Conservation (phyloP, 2,797 vertebrate species). For the Sebastes jordani region DNA sequence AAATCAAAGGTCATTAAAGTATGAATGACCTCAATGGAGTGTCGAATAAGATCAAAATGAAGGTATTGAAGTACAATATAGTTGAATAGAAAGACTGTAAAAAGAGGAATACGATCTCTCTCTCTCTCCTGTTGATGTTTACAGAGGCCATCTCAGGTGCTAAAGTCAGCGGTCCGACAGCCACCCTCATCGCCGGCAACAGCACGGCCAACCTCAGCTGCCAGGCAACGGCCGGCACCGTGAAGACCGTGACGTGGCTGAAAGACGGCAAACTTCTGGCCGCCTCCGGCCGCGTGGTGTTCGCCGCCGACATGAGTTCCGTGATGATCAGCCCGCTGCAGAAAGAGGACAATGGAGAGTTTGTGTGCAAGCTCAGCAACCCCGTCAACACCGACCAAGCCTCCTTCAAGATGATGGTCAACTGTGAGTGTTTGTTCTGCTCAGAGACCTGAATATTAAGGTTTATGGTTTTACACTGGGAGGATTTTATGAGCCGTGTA, state of each 20-base stretch:
- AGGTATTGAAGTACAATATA: background rate
- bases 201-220: slow-evolving; percentile 72
- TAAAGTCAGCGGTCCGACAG: slow-evolving; percentile 19
- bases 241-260: slow-evolving; percentile 38
- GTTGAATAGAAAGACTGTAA: background rate
- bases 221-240: slow-evolving; percentile 26
- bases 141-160: slow-evolving; percentile 63
- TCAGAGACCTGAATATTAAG: background rate
- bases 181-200: slow-evolving; percentile 61
- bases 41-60: background rate
- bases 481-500: background rate
- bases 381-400: slow-evolving; percentile 3
- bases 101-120: background rate
- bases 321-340: slow-evolving; percentile 50
- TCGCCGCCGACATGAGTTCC: slow-evolving; percentile 17
- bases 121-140: background rate
- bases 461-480: background rate
- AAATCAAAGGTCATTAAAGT: background rate
- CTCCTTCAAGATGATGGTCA: slow-evolving; percentile 57
- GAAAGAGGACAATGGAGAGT: slow-evolving; percentile 71
- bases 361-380: slow-evolving; percentile 65
- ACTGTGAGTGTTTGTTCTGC: slow-evolving; percentile 69
- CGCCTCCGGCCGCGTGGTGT: background rate
- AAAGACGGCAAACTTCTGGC: slow-evolving; percentile 51
- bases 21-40: background rate